Percentiles rank a stretch among this genome's conserved stretches.
Conservation (phyloP, 92 coral and sea anemone genomes). For the Palythoa caribaeorum region DNA sequence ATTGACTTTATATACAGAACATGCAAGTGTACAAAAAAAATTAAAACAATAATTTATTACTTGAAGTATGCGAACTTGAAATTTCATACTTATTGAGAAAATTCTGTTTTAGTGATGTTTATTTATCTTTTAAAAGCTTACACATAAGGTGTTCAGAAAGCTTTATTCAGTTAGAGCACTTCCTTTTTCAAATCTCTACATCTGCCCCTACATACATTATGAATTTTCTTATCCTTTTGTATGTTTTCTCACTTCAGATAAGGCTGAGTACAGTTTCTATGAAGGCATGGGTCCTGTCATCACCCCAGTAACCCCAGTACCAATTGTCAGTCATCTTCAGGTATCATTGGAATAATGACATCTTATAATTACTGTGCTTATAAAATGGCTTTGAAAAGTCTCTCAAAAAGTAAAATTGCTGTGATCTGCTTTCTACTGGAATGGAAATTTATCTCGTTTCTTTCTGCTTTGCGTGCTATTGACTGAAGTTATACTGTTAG, state of each 20-base stretch:
- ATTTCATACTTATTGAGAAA: no score
- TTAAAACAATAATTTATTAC: no score
- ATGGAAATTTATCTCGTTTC: no score
- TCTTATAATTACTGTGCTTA: neutral
- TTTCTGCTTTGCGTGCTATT: no score
- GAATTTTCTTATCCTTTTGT: neutral
- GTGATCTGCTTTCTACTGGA: no score
- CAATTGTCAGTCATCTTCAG: conserved; percentile 87
- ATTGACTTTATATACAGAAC: no score
- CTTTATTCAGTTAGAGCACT: no score
- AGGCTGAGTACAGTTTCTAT: conserved; percentile 94
- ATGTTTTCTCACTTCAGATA: conserved; percentile 58
- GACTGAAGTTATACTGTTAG: no score
- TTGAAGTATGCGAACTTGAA: no score
- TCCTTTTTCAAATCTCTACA: neutral
- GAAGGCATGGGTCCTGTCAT: conserved; percentile 99
- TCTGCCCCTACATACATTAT: neutral
- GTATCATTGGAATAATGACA: conserved; percentile 29
- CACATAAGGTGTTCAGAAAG: no score
- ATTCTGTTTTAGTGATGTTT: neutral
- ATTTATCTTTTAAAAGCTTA: no score
- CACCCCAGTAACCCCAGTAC: conserved; percentile 96
- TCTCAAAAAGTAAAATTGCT: neutral
- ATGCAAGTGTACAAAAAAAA: no score
- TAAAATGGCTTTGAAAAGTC: neutral